Conservation (phyloP, 2,113 vertebrate genomes). For the Dipodomys stephensi region DNA sequence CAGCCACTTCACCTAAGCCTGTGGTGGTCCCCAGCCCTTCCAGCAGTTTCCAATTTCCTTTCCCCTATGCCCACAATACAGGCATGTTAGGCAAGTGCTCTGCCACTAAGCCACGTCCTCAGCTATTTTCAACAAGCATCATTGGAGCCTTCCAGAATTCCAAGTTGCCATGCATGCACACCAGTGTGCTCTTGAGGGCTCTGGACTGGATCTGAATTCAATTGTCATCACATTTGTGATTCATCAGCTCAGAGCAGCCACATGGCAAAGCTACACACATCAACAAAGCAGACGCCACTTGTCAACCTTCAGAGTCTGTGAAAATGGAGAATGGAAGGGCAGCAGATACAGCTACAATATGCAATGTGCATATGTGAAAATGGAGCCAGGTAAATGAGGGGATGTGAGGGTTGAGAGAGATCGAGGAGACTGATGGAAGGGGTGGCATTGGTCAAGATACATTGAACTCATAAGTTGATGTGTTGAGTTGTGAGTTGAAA, state of each 20-base stretch:
- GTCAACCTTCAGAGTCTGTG: not conserved
- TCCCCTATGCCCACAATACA: not conserved
- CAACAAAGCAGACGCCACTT: not conserved
- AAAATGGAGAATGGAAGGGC: no score
- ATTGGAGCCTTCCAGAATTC: not conserved
- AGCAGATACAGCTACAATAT: no score
- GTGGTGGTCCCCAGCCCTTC: not conserved
- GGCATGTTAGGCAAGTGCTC: no score
- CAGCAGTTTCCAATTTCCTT: not conserved
- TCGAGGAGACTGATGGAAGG: no score
- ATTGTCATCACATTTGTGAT: conserved; percentile 17
- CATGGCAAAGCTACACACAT: not conserved
- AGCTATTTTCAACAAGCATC: not conserved
- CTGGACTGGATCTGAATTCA: not conserved
- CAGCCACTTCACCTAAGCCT: not conserved
- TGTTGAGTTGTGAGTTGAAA: no score
- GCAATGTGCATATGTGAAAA: no score
- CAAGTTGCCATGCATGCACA: fast-evolving
- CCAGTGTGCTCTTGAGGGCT: not conserved
- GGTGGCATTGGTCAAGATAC: no score
- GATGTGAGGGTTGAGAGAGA: no score
- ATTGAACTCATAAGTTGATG: no score
- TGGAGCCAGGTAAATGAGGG: no score
- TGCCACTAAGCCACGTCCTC: not conserved
- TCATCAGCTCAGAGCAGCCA: not conserved